These are phyloP conservation scores for Myotis pilosus DNA, from an alignment of 2,797 vertebrate species.

Conservation along the genomic window DNA sequence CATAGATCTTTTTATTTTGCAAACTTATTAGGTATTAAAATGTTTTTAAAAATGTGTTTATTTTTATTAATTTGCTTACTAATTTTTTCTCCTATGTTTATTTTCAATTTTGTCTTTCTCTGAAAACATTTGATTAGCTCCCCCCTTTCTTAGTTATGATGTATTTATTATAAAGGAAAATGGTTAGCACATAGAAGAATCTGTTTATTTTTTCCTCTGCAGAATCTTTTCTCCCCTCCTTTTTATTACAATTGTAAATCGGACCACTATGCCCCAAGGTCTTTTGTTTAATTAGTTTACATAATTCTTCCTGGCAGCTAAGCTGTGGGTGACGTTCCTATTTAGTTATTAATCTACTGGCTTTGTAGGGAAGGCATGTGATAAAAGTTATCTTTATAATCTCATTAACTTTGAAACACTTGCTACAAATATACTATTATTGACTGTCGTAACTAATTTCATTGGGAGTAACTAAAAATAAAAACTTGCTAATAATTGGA, in stretches of 20 bases:
- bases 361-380: conserved; percentile 10
- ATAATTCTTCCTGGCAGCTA: conserved; percentile 66
- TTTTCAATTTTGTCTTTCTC: conserved; percentile 11
- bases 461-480: conserved; percentile 57
- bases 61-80: neutral
- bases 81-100: neutral
- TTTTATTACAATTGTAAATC: conserved; percentile 59
- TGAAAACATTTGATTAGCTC: neutral
- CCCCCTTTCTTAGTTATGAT: neutral
- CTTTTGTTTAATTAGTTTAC: conserved; percentile 64
- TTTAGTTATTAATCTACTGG: conserved; percentile 59
- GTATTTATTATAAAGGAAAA: conserved; percentile 16
- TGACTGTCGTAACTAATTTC: conserved; percentile 51
- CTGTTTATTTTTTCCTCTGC: conserved; percentile 33
- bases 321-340: conserved; percentile 5
- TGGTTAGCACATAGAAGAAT: neutral
- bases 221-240: neutral
- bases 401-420: conserved; percentile 61
- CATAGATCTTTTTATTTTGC: neutral
- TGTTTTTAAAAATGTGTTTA: neutral
- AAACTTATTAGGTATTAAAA: neutral
- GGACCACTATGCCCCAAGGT: neutral
- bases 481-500: conserved; percentile 19
- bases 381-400: conserved; percentile 62
- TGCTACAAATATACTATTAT: conserved; percentile 29